phyloP scores from a whole-genome alignment of 2,113 vertebrate species.

The Willisornis vidua region DNA sequence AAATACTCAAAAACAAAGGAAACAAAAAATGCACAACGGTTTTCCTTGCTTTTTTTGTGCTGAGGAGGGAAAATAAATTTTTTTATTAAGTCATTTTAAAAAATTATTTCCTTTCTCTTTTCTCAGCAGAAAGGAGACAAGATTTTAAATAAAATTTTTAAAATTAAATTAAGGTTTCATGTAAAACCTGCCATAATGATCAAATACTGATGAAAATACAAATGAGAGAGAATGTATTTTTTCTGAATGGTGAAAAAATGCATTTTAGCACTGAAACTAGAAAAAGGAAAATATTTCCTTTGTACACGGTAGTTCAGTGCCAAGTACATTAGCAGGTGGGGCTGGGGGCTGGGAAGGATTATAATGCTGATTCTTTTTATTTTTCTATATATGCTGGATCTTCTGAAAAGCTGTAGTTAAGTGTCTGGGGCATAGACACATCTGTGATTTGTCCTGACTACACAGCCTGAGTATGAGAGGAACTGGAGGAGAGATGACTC shows the following conservation, averaged over 20 bases:
- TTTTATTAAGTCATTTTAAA: background rate
- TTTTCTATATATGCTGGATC: background rate
- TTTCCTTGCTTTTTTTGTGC: background rate
- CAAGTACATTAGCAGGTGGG: background rate
- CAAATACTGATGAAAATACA: background rate
- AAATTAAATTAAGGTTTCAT: background rate
- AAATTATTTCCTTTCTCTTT: background rate
- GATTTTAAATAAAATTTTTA: background rate
- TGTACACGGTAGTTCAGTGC: background rate
- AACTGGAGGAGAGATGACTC: background rate
- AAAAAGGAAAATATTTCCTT: background rate
- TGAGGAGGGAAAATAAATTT: background rate
- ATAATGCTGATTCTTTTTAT: background rate
- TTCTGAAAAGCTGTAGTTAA: background rate
- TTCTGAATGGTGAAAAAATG: background rate
- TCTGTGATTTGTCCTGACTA: background rate
- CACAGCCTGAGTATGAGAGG: fast-evolving
- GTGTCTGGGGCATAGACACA: background rate
- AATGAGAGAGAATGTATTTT: background rate
- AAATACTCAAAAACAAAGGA: too few species aligned
- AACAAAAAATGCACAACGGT: too few species aligned
- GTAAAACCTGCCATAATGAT: background rate
- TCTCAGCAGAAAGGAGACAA: background rate
- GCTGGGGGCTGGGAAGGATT: background rate
- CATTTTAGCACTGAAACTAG: background rate